These are phyloP conservation scores for Pogonomyrmex barbatus DNA, from an alignment of 1,140 invertebrate genomes.

Conservation along the genomic window DNA sequence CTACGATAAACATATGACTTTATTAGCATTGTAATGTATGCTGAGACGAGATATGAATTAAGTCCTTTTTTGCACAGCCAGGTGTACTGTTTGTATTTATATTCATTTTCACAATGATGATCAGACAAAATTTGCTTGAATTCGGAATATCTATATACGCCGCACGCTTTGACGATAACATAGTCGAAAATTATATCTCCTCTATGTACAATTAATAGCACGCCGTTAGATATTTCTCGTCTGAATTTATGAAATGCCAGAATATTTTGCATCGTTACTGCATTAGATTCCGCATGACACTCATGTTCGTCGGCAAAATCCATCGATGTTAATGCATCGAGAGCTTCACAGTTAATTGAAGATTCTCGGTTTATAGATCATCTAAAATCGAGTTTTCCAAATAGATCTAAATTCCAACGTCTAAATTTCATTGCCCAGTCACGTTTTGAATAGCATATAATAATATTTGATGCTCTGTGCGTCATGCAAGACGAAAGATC, in stretches of 20 bases:
- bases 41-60: conserved; percentile 80
- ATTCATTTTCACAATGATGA: no score
- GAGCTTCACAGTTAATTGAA: background rate
- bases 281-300: background rate
- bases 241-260: conserved; percentile 37
- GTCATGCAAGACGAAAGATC: background rate
- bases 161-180: conserved; percentile 56
- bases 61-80: conserved; percentile 75
- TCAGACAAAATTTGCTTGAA: no score
- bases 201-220: conserved; percentile 71
- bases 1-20: conserved; percentile 76
- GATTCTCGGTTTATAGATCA: background rate
- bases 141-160: conserved; percentile 14
- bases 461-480: background rate
- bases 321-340: background rate
- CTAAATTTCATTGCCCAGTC: conserved; percentile 4
- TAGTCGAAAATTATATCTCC: conserved; percentile 70
- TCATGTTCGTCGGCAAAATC: background rate
- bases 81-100: no score
- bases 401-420: background rate
- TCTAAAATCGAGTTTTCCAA: background rate
- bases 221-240: conserved; percentile 65
- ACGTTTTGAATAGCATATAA: background rate
- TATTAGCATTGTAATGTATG: conserved; percentile 71
- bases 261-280: conserved; percentile 7